phyloP scores from a whole-genome alignment of 2,888 invertebrate species.

The Tridacna gigas region DNA sequence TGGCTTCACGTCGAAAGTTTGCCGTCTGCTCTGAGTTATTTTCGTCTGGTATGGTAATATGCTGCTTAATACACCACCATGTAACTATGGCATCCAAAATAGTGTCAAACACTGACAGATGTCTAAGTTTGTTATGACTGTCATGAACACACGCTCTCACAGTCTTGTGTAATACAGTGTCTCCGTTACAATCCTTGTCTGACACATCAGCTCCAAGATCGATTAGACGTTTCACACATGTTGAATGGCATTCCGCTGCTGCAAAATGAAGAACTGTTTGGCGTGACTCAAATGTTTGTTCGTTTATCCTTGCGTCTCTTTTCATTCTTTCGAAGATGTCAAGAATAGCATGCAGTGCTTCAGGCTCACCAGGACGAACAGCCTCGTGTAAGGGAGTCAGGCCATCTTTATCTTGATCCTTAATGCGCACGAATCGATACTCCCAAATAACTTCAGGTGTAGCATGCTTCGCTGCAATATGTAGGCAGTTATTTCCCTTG shows the following conservation, averaged over 20 bases:
- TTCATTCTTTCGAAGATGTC: conserved; percentile 74
- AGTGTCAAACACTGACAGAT: conserved; percentile 68
- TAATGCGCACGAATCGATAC: conserved; percentile 72
- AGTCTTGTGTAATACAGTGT: conserved; percentile 77
- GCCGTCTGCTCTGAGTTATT: conserved; percentile 61
- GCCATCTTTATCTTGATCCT: conserved; percentile 69
- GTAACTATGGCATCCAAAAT: conserved; percentile 63
- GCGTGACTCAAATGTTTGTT: conserved; percentile 60
- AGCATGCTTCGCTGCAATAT: conserved; percentile 77
- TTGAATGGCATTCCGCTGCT: conserved; percentile 61
- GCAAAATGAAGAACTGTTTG: conserved; percentile 73
- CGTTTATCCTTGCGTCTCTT: conserved; percentile 73
- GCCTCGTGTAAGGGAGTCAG: conserved; percentile 74
- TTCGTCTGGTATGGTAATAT: conserved; percentile 66
- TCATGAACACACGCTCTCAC: conserved; percentile 65
- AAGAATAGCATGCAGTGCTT: conserved; percentile 70
- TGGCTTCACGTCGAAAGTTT: conserved; percentile 64
- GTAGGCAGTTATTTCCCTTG: conserved; percentile 79
- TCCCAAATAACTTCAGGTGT: conserved; percentile 74
- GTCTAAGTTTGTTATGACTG: conserved; percentile 47
- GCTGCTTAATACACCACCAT: conserved; percentile 77
- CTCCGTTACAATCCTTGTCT: conserved; percentile 69
- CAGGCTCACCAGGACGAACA: conserved; percentile 68
- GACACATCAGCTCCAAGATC: conserved; percentile 75
- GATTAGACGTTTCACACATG: conserved; percentile 70